Percentiles rank a stretch among this genome's conserved stretches.
These are phyloP conservation scores for Phrynocephalus versicolor DNA, from an alignment of 2,113 vertebrate species.

Conservation along the genomic window DNA sequence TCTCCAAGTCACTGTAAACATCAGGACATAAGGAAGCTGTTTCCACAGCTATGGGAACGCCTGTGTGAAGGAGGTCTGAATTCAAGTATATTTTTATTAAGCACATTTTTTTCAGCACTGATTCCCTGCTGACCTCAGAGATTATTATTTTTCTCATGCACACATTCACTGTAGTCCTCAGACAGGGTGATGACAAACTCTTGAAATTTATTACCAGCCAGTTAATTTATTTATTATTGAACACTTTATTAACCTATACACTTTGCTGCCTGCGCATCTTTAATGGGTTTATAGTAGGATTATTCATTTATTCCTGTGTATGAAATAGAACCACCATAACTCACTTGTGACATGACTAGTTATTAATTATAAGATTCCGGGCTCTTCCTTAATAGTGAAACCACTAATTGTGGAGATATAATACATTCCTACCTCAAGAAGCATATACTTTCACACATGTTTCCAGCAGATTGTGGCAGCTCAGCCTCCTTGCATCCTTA, in stretches of 20 bases:
- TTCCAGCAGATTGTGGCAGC: background rate
- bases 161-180: slow-evolving; percentile 45
- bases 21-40: background rate
- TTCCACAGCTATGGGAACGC: background rate
- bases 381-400: slow-evolving; percentile 47
- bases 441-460: slow-evolving; percentile 32
- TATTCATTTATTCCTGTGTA: slow-evolving; percentile 62
- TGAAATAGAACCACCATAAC: slow-evolving; percentile 61
- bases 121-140: slow-evolving; percentile 42
- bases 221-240: slow-evolving; percentile 73
- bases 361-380: slow-evolving; percentile 65
- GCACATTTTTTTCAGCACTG: background rate
- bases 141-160: slow-evolving; percentile 42
- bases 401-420: slow-evolving; percentile 63
- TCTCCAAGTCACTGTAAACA: background rate
- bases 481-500: background rate
- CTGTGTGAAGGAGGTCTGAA: background rate
- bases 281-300: slow-evolving; percentile 61
- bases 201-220: slow-evolving; percentile 66
- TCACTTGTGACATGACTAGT: slow-evolving; percentile 60
- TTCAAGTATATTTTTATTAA: slow-evolving; percentile 7
- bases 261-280: slow-evolving; percentile 58
- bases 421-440: slow-evolving; percentile 35
- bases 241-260: slow-evolving; percentile 70
- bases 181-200: slow-evolving; percentile 60